Evolutionary conservation across 1,140 invertebrate species (phyloP).

Genomic region (Acromyrmex echinatior): DNA sequence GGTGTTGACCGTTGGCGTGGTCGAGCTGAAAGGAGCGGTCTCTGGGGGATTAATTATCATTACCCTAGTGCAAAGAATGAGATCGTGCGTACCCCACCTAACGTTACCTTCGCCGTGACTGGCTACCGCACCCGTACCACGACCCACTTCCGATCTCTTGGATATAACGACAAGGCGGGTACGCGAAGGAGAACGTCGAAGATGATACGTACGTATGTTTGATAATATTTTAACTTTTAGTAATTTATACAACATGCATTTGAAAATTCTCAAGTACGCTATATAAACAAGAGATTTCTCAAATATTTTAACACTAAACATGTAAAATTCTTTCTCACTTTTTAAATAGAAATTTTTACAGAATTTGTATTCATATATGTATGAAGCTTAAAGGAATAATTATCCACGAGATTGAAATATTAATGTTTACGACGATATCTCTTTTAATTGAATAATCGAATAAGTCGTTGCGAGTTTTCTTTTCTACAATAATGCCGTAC

Average conservation of each 20-base stretch:
- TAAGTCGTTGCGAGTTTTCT: background rate
- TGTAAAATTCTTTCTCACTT: background rate
- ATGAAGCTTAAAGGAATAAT: background rate
- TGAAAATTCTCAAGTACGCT: background rate
- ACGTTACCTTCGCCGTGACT: constrained; percentile 80
- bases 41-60: constrained; percentile 84
- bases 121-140: constrained; percentile 84
- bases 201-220: background rate
- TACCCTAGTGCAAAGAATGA: constrained; percentile 83
- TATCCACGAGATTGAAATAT: background rate
- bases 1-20: constrained; percentile 69
- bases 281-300: no score
- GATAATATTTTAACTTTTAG: constrained; percentile 14
- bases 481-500: background rate
- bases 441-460: background rate
- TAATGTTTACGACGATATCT: background rate
- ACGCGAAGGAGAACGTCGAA: constrained; percentile 69
- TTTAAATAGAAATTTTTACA: background rate
- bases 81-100: constrained; percentile 80
- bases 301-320: background rate
- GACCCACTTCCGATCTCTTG: constrained; percentile 82
- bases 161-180: constrained; percentile 77
- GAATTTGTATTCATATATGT: background rate
- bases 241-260: background rate
- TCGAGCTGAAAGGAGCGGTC: constrained; percentile 76